Percentiles rank a stretch among this genome's conserved stretches.
Evolutionary conservation across 2,797 vertebrate genomes (phyloP).

Genomic region (Pelodytes ibericus): DNA sequence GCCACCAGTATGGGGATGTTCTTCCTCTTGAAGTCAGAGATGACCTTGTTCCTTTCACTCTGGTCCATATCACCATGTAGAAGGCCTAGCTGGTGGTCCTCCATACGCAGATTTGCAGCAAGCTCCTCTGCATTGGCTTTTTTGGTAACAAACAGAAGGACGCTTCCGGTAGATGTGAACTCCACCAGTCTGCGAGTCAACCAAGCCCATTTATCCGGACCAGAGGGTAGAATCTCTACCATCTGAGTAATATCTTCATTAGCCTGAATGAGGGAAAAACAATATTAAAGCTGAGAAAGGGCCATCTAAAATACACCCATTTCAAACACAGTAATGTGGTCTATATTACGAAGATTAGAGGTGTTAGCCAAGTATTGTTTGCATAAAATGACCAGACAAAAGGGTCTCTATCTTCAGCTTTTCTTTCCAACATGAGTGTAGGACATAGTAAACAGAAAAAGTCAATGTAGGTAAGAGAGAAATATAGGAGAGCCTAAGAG

Average conservation of each 20-base stretch:
- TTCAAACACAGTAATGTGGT: too few species aligned
- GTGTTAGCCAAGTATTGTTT: too few species aligned
- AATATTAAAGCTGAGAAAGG: too few species aligned
- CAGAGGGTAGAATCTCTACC: slow-evolving; percentile 87
- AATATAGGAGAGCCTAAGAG: too few species aligned
- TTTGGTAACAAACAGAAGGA: slow-evolving; percentile 97
- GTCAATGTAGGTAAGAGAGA: too few species aligned
- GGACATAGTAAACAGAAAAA: not conserved
- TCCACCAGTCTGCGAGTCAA: slow-evolving; percentile 90
- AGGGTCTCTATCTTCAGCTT: too few species aligned
- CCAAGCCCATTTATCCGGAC: slow-evolving; percentile 93
- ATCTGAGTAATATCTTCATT: slow-evolving; percentile 97
- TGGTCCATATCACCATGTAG: slow-evolving; percentile 99
- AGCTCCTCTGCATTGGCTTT: slow-evolving; percentile 94
- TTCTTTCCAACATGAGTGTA: not conserved
- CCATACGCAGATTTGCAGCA: slow-evolving; percentile 90
- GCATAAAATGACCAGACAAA: too few species aligned
- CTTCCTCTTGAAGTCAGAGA: slow-evolving; percentile 96
- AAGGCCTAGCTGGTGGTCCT: slow-evolving; percentile 92
- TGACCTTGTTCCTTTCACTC: slow-evolving; percentile 98
- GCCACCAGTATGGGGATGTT: slow-evolving; percentile 91
- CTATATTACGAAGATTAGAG: too few species aligned
- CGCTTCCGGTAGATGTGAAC: slow-evolving; percentile 92
- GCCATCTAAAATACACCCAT: too few species aligned
- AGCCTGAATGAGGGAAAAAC: too few species aligned